These are phyloP conservation scores for Hippolais icterina DNA, from an alignment of 2,113 vertebrate genomes.

Conservation along the genomic window DNA sequence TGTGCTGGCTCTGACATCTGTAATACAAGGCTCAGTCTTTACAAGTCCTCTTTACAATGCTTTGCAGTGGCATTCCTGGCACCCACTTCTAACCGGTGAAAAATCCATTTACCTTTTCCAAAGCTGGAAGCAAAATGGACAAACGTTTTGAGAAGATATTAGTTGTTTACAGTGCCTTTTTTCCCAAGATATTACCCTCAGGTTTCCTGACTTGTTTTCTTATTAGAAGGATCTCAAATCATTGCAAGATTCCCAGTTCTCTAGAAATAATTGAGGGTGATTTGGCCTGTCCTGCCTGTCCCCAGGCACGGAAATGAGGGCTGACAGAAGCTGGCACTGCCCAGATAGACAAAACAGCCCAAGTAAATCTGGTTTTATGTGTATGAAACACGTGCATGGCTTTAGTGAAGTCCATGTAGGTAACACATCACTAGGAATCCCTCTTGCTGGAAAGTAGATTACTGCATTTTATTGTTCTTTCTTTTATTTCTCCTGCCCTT, in stretches of 20 bases:
- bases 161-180: background rate
- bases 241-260: background rate
- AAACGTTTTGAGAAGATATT: background rate
- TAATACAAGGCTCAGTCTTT: background rate
- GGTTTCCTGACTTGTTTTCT: background rate
- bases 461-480: slow-evolving; percentile 57
- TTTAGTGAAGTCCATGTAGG: background rate
- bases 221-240: background rate
- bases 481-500: slow-evolving; percentile 13
- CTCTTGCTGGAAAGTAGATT: background rate
- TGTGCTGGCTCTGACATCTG: background rate
- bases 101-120: background rate
- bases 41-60: background rate
- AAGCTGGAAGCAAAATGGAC: background rate
- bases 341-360: background rate
- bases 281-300: background rate
- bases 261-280: background rate
- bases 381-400: accelerated
- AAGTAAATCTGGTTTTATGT: background rate
- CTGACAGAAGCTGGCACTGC: background rate
- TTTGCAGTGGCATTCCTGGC: background rate
- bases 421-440: background rate
- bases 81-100: background rate
- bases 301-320: background rate
- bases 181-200: background rate